These are phyloP conservation scores for Colletes collaris DNA, from an alignment of 2,888 invertebrate genomes.

Conservation along the genomic window DNA sequence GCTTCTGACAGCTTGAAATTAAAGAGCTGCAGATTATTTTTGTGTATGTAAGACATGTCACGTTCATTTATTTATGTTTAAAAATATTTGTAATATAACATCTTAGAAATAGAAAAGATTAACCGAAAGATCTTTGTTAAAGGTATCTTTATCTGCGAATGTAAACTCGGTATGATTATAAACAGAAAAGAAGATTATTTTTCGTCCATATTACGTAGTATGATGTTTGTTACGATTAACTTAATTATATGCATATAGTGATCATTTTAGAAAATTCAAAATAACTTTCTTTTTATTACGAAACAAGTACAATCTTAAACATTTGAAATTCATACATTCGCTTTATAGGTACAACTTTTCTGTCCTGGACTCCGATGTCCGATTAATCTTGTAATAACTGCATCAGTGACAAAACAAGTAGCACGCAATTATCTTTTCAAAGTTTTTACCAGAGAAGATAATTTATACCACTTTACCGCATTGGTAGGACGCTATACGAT, in stretches of 20 bases:
- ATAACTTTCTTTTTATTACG: not conserved
- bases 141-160: slow-evolving; percentile 15
- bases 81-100: slow-evolving; percentile 42
- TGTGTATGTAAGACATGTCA: slow-evolving; percentile 41
- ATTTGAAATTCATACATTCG: slow-evolving; percentile 19
- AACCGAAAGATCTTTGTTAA: slow-evolving; percentile 18
- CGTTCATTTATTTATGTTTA: slow-evolving; percentile 61
- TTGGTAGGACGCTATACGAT: slow-evolving; percentile 52
- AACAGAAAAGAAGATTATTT: slow-evolving; percentile 3
- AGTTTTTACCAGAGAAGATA: slow-evolving; percentile 57
- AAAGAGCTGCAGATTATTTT: slow-evolving; percentile 46
- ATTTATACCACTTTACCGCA: slow-evolving; percentile 55
- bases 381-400: slow-evolving; percentile 36
- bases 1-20: slow-evolving; percentile 46
- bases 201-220: slow-evolving; percentile 29
- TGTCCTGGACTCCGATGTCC: slow-evolving; percentile 9
- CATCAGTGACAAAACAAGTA: slow-evolving; percentile 34
- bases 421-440: slow-evolving; percentile 52
- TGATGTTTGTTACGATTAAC: slow-evolving; percentile 14
- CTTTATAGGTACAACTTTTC: slow-evolving; percentile 33
- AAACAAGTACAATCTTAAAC: not conserved
- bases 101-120: slow-evolving; percentile 12
- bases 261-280: not conserved
- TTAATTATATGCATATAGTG: slow-evolving; percentile 1
- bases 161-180: slow-evolving; percentile 15